Base-by-base conservation (phyloP, 2,888 invertebrate genomes). In the Nomada flava region DNA sequence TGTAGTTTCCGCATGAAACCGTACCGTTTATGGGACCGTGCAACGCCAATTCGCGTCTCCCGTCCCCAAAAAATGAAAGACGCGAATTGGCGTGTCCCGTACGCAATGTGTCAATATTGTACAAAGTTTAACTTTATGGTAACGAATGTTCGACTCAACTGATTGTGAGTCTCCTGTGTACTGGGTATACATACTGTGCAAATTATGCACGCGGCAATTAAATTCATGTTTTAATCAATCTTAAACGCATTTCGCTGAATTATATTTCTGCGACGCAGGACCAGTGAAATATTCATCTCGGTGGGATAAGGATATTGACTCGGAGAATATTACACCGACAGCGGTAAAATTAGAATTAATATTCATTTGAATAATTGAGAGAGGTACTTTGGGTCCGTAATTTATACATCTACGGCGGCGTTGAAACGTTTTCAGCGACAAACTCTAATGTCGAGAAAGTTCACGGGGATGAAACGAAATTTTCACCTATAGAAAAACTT, bases 311-410 rank as follows among this genome's bases (percentile, higher is more conserved):
- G 42, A 42, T 55, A 42, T 68, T 11, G 42, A 55, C 42, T 42
- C 26, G 13, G 13, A n/a, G 29, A 29, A 65, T 23, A 68, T 55
- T 53, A 42, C 20, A 68, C 55, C 13, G 20, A 23, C 53, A n/a
- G 68, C 55, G 42, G 42, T 9, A 42, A 68, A 68, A 55, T 68
- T 68, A 55, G 55, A 68, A 68, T 68, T 55, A 53, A 42, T 68
- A 23, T 15, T 42, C 68, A 20, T 68, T 55, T 23, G 42, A 55
- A 68, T 68, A 68, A 68, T 68, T 42, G 42, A 10, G 20, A 15
- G 18, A 11, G 20, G n/a, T 64, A 13, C 7, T 42, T 42, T 5
- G 2, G n/a, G 18, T 23, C 23, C 7, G 42, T 55, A 55, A 68
- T 68, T 55, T 55, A 68, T 23, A 55, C 20, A 42, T 15, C 18